Evolutionary conservation across 2,888 invertebrate genomes (phyloP).

Genomic region (Hirtodrosophila alboralis): DNA sequence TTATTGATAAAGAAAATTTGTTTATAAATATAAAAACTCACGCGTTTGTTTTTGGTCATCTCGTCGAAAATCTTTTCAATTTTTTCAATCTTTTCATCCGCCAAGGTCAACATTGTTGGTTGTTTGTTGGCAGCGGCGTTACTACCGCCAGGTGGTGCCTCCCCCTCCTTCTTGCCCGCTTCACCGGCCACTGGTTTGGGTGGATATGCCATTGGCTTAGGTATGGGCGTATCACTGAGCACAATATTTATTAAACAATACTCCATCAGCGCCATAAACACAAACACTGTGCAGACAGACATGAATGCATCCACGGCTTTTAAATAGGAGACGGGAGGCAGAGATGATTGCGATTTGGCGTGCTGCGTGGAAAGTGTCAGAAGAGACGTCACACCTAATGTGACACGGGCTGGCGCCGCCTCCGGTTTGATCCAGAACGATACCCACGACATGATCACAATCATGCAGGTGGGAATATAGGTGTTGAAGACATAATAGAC

Average conservation of each 20-base stretch:
- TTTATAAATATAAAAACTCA: slow-evolving; percentile 40
- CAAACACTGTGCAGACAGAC: slow-evolving; percentile 96
- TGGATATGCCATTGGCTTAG: slow-evolving; percentile 83
- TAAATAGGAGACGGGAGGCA: slow-evolving; percentile 96
- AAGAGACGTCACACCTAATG: slow-evolving; percentile 95
- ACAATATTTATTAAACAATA: slow-evolving; percentile 93
- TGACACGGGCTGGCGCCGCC: slow-evolving; percentile 96
- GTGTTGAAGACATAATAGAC: slow-evolving; percentile 97
- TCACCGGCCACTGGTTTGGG: slow-evolving; percentile 82
- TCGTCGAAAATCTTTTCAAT: slow-evolving; percentile 84
- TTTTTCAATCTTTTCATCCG: slow-evolving; percentile 82
- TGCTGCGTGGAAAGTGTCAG: slow-evolving; percentile 95
- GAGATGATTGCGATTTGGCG: slow-evolving; percentile 95
- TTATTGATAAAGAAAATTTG: not conserved
- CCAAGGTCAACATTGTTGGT: slow-evolving; percentile 64
- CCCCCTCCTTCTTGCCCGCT: slow-evolving; percentile 75
- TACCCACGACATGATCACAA: slow-evolving; percentile 98
- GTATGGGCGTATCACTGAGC: slow-evolving; percentile 83
- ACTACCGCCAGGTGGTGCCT: slow-evolving; percentile 60
- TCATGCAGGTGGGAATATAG: slow-evolving; percentile 96
- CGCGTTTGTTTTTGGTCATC: slow-evolving; percentile 82
- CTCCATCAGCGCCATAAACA: slow-evolving; percentile 97
- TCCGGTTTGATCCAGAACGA: slow-evolving; percentile 98
- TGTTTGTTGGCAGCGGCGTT: slow-evolving; percentile 55
- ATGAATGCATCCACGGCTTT: slow-evolving; percentile 97